Percentiles rank a stretch among this genome's conserved stretches.
phyloP scores from a whole-genome alignment of 2,888 invertebrate species.

The Platycnemis pennipes region DNA sequence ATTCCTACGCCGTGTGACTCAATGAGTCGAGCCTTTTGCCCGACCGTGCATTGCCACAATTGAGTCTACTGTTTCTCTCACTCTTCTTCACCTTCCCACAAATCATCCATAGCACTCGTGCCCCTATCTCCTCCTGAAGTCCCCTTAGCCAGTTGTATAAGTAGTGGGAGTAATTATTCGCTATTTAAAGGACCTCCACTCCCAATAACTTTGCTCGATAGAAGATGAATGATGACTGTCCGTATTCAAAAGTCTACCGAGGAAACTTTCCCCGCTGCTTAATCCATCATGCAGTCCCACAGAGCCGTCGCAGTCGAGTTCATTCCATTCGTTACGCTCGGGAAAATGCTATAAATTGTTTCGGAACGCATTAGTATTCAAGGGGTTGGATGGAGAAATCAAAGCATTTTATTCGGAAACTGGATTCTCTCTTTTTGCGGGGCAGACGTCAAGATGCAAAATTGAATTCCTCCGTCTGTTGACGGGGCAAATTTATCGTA shows the following conservation, averaged over 20 bases:
- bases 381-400: slow-evolving; percentile 26
- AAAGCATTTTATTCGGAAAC: slow-evolving; percentile 61
- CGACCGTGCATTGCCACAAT: not conserved
- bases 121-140: not conserved
- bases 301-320: not conserved
- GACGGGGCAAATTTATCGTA: slow-evolving; percentile 62
- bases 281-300: not conserved
- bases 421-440: not conserved
- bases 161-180: not conserved
- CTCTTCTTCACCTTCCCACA: not conserved
- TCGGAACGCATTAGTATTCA: slow-evolving; percentile 40
- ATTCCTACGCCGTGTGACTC: not conserved
- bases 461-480: slow-evolving; percentile 52
- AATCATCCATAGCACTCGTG: not conserved
- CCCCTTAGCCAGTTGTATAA: not conserved
- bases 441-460: slow-evolving; percentile 34
- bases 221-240: not conserved
- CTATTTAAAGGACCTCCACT: not conserved
- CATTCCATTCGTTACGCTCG: slow-evolving; percentile 24
- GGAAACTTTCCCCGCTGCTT: not conserved
- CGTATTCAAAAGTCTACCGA: not conserved
- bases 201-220: not conserved
- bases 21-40: slow-evolving; percentile 7
- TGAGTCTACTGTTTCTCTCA: not conserved
- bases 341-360: slow-evolving; percentile 25